These are phyloP conservation scores for Morinoia aosen DNA, from an alignment of 2,888 invertebrate species.

Conservation along the genomic window DNA sequence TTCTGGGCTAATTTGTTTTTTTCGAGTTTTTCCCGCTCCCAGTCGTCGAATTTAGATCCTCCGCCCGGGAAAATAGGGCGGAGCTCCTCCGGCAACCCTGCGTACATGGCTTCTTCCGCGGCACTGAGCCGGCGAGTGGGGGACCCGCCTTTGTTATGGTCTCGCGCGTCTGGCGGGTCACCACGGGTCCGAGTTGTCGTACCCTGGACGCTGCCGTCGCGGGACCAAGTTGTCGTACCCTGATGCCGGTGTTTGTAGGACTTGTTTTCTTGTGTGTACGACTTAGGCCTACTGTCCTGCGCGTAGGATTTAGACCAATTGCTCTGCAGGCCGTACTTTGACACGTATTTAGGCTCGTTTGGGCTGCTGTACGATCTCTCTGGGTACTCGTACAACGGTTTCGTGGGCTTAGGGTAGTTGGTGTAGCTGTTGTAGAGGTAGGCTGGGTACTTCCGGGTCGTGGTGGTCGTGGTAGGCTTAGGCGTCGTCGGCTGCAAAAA, in stretches of 20 bases:
- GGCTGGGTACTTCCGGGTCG: neutral
- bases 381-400: constrained; percentile 40
- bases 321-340: neutral
- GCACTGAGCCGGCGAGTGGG: neutral
- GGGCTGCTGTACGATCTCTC: neutral
- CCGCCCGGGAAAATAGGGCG: constrained; percentile 54
- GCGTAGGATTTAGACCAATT: neutral
- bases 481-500: neutral
- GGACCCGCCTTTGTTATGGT: neutral
- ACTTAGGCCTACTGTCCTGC: neutral
- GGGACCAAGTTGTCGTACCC: constrained; percentile 16
- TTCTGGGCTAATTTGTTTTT: constrained; percentile 55
- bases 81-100: constrained; percentile 54
- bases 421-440: constrained; percentile 38
- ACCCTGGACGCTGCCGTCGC: neutral
- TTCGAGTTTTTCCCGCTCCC: constrained; percentile 55
- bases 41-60: constrained; percentile 56
- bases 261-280: neutral
- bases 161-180: constrained; percentile 6
- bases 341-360: neutral
- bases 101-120: constrained; percentile 8
- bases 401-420: constrained; percentile 15
- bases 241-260: constrained; percentile 9
- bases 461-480: neutral
- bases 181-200: neutral